A percentile compares a stretch with the other conserved stretches of the same genome.
Evolutionary conservation across 1,140 invertebrate genomes (phyloP).

Genomic region (Eriocheir sinensis): DNA sequence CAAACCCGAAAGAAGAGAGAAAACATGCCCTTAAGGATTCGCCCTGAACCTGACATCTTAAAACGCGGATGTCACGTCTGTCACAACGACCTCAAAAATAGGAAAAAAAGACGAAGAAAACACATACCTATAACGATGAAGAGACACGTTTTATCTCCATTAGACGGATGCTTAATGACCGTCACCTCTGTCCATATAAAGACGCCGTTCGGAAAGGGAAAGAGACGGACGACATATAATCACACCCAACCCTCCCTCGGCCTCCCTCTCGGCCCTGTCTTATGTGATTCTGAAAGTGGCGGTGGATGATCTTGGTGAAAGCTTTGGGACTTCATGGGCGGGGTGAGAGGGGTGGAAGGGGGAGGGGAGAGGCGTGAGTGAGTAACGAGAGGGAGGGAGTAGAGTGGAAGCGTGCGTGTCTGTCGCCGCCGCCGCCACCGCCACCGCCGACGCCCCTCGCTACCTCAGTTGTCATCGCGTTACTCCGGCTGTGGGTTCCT

Average conservation of each 20-base stretch:
- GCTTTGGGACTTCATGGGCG: not conserved
- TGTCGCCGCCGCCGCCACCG: not conserved
- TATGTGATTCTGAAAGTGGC: not conserved
- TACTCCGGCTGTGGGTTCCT: not conserved
- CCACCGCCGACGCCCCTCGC: not conserved
- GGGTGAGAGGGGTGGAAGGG: not conserved
- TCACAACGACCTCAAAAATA: too few relatives aligned
- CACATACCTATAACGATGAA: too few relatives aligned
- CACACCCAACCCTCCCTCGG: not conserved
- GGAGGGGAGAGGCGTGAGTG: not conserved
- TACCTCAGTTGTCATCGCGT: not conserved
- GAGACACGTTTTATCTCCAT: too few relatives aligned
- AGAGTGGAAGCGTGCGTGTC: not conserved
- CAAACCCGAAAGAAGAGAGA: too few relatives aligned
- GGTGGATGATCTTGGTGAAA: not conserved
- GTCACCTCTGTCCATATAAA: too few relatives aligned
- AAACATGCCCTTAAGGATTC: too few relatives aligned
- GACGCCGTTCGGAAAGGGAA: too few relatives aligned
- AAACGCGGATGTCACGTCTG: too few relatives aligned
- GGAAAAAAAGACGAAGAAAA: too few relatives aligned
- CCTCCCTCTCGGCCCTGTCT: too few relatives aligned
- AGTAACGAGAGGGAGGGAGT: not conserved
- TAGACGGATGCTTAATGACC: too few relatives aligned
- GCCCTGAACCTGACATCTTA: too few relatives aligned
- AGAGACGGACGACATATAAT: constrained; percentile 12